phyloP scores from a whole-genome alignment of 2,888 invertebrate genomes.

The Hydriomena furcata region DNA sequence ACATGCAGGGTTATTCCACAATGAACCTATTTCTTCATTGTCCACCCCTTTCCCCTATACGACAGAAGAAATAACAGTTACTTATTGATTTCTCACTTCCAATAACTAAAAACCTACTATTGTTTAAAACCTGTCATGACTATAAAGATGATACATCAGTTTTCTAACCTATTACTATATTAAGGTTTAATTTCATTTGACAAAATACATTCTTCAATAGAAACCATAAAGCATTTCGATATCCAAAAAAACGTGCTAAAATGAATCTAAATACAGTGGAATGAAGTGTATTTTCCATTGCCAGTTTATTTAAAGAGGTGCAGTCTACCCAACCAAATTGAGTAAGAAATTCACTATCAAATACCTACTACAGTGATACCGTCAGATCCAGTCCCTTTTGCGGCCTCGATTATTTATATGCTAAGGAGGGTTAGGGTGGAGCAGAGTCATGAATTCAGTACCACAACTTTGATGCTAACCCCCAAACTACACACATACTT shows the following conservation, averaged over 20 bases:
- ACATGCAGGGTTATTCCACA: conserved; percentile 18
- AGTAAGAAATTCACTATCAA: conserved; percentile 36
- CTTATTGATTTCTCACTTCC: neutral
- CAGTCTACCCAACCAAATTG: conserved; percentile 25
- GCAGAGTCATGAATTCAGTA: conserved; percentile 1
- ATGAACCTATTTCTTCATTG: conserved; percentile 18
- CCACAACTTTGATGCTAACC: neutral
- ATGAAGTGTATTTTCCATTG: neutral
- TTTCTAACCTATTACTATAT: no score
- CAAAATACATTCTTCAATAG: no score
- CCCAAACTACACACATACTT: neutral
- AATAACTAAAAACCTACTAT: neutral
- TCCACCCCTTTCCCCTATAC: neutral
- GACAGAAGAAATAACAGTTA: conserved; percentile 3
- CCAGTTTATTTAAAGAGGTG: neutral
- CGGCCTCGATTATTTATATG: conserved; percentile 51
- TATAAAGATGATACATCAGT: no score
- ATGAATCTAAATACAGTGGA: neutral
- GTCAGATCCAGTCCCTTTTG: conserved; percentile 44
- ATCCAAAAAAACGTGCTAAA: no score
- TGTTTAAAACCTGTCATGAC: neutral
- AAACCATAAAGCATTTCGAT: no score
- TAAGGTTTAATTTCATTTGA: neutral
- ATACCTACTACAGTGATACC: conserved; percentile 34
- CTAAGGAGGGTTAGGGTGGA: conserved; percentile 40